Evolutionary conservation across 2,113 vertebrate species (phyloP), one percentile per base, ranked within the genome.

Genomic region (Abramis brama): DNA sequence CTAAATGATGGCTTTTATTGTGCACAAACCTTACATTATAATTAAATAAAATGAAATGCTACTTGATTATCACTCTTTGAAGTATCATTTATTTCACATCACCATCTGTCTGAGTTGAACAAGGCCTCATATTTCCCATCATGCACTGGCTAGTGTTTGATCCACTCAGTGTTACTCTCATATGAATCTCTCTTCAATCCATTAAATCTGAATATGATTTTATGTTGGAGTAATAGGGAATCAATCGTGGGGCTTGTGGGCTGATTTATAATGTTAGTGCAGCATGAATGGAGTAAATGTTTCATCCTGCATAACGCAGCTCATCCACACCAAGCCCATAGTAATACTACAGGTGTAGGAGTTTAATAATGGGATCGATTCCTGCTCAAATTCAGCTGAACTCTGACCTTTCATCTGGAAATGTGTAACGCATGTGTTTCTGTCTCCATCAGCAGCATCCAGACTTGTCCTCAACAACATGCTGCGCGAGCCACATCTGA

Each of bases 401-500:
- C n/a, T 64, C 25, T 27, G 60, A 5, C 11, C 60, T 27, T 27
- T 64, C 11, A 15, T 66, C 64, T 33, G 64, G 64, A 66, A 30
- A 17, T 17, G 62, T 66, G 13, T 30, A 66, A 30, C 27, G 25
- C 62, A 15, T 15, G 62, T 55, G 15, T 55, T 19, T 68, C 5
- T 25, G 17, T 85, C 4, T 59, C 33, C 79, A 39, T 91, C 89
- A 91, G 86, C 94, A 98, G 97, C 96, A 50, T 95, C 97, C 91
- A 99, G 98, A 95, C 94, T 95, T 71, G 91, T 97, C 86, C 93
- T 99, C 92, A 99, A 94, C 93, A 96, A 94, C 93, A 97, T 99
- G 97, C 94, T 99, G 0, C 96, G 97, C 90, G 97, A 99, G 91
- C 97, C 98, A 86, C 96, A 97, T 86, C 95, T 96, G 92, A 98